Evolutionary conservation across 1,140 invertebrate species (phyloP).

Genomic region (Drosophila watanabei): DNA sequence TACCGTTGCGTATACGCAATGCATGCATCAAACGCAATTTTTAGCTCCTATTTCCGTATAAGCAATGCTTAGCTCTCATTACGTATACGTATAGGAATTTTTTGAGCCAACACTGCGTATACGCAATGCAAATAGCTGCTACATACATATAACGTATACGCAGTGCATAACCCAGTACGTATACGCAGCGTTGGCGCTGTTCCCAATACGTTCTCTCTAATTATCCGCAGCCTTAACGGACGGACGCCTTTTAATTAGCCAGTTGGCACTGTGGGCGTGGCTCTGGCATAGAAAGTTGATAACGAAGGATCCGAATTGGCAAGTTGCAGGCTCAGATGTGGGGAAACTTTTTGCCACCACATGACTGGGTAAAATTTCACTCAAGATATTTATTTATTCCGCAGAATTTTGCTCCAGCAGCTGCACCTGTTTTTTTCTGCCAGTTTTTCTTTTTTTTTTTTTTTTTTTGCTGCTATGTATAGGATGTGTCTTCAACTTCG

Average conservation of each 20-base stretch:
- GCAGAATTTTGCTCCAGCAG: slow-evolving; percentile 26
- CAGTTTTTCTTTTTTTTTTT: not conserved
- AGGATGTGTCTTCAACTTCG: slow-evolving; percentile 11
- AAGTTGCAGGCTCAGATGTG: slow-evolving; percentile 2
- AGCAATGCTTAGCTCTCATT: not conserved
- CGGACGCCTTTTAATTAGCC: slow-evolving; percentile 43
- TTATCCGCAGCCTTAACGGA: slow-evolving; percentile 15
- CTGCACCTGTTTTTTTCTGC: slow-evolving; percentile 17
- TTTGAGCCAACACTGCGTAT: not conserved
- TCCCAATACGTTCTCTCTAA: slow-evolving; percentile 23
- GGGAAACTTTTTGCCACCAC: slow-evolving; percentile 1
- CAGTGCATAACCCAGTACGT: not conserved
- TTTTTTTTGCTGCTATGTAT: not conserved
- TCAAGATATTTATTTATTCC: slow-evolving; percentile 36
- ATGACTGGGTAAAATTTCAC: slow-evolving; percentile 4
- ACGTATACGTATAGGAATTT: not conserved
- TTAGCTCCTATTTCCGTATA: not conserved
- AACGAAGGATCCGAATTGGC: not conserved
- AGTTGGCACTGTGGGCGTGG: slow-evolving; percentile 15
- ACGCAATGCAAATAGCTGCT: not conserved
- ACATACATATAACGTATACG: not conserved
- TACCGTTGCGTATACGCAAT: not conserved
- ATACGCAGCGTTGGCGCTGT: slow-evolving; percentile 16
- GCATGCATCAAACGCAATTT: too few species aligned
- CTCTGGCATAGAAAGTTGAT: not conserved